Conservation (phyloP, 2,888 invertebrate species). For the Megaustenia siamemsis region DNA sequence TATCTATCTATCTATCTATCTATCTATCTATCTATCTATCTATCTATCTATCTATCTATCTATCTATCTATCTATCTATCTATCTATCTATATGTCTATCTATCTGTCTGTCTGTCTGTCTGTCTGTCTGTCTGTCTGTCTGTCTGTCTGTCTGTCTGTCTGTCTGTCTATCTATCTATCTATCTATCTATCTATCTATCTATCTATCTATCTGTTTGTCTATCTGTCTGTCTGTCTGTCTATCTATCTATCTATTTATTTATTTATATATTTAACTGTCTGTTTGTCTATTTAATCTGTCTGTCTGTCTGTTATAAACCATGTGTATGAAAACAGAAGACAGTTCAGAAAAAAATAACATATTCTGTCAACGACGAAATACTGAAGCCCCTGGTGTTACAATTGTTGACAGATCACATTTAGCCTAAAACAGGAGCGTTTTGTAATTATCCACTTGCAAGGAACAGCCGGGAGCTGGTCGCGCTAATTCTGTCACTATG, state of each 20-base stretch:
- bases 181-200: neutral
- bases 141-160: neutral
- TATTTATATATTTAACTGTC: neutral
- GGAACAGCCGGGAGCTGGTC: too few relatives aligned
- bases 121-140: constrained; percentile 6
- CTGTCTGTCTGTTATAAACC: neutral
- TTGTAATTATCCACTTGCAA: too few relatives aligned
- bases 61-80: constrained; percentile 13
- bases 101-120: constrained; percentile 14
- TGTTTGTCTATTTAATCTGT: neutral
- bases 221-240: neutral
- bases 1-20: neutral
- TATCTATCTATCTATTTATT: neutral
- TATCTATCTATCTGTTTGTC: neutral
- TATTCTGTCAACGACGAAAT: too few relatives aligned
- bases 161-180: neutral
- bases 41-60: constrained; percentile 14
- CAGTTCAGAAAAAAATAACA: too few relatives aligned
- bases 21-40: constrained; percentile 9
- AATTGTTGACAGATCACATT: too few relatives aligned
- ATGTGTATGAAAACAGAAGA: too few relatives aligned
- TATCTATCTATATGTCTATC: constrained; percentile 12
- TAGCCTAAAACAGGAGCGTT: too few relatives aligned
- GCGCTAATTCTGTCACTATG: too few relatives aligned
- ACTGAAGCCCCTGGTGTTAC: too few relatives aligned